These are phyloP conservation scores for Salmo trutta DNA, from an alignment of 2,797 vertebrate genomes.

Conservation along the genomic window DNA sequence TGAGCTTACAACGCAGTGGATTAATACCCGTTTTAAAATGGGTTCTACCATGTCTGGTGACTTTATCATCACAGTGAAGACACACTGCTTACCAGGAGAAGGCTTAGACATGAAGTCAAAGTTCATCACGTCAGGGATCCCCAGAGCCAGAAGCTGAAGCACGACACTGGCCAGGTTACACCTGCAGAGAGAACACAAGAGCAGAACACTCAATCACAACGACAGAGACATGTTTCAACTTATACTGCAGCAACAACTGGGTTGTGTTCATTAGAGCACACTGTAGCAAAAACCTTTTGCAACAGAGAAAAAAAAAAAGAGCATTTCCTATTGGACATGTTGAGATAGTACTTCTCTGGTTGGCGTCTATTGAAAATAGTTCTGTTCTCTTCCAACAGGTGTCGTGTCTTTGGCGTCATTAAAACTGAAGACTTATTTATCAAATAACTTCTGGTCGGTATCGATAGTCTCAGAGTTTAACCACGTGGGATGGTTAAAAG, in stretches of 20 bases:
- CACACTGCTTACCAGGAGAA: slow-evolving; percentile 81
- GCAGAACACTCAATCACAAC: slow-evolving; percentile 28
- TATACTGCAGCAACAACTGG: neutral
- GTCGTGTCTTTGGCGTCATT: too few relatives aligned
- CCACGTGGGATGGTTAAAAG: too few relatives aligned
- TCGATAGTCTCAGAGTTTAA: too few relatives aligned
- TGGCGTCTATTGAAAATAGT: too few relatives aligned
- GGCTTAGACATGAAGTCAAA: slow-evolving; percentile 99
- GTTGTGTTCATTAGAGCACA: neutral
- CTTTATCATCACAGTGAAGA: neutral
- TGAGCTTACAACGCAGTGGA: neutral
- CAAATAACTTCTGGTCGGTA: too few relatives aligned
- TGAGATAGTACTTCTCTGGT: too few relatives aligned
- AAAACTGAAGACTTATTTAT: too few relatives aligned
- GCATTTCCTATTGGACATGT: neutral
- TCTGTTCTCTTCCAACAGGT: too few relatives aligned
- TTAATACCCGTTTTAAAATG: too few relatives aligned
- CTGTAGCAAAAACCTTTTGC: neutral
- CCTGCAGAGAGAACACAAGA: slow-evolving; percentile 64
- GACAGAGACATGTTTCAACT: slow-evolving; percentile 24
- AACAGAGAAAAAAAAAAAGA: too few relatives aligned
- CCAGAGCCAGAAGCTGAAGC: slow-evolving; percentile 92
- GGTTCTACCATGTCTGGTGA: neutral
- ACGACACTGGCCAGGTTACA: slow-evolving; percentile 92
- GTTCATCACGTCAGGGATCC: slow-evolving; percentile 88